Evolutionary conservation across 2,113 vertebrate species (phyloP).

Genomic region (Pagrus major): DNA sequence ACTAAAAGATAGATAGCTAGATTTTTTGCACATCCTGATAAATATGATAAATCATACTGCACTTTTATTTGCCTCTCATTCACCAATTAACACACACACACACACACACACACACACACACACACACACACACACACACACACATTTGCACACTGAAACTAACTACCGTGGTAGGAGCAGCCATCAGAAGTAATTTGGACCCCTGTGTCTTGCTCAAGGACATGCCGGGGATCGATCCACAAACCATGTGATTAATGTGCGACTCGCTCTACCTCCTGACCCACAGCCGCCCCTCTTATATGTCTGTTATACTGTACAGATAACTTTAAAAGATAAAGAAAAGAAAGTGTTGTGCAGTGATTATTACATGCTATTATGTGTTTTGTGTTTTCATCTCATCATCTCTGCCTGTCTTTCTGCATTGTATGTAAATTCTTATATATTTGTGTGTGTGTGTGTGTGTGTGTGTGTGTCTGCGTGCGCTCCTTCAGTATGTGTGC

Average conservation of each 20-base stretch:
- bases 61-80: too few species aligned
- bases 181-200: background rate
- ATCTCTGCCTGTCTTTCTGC: background rate
- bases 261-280: background rate
- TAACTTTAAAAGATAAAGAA: background rate
- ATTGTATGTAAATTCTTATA: background rate
- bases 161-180: background rate
- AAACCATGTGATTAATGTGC: constrained; percentile 5
- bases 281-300: background rate
- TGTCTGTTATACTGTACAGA: background rate
- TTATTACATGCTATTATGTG: background rate
- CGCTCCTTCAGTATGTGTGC: constrained; percentile 1
- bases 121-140: too few species aligned
- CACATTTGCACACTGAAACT: background rate
- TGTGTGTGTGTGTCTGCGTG: background rate
- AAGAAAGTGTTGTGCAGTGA: background rate
- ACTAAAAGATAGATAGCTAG: too few species aligned
- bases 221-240: background rate
- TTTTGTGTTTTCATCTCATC: background rate
- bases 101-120: too few species aligned
- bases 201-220: constrained; percentile 12
- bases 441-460: background rate
- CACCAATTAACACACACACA: too few species aligned
- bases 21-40: too few species aligned
- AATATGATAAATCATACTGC: too few species aligned